A percentile compares a stretch with the other conserved stretches of the same genome.
Evolutionary conservation across 53 echinoderm and acorn worm genomes (phyloP).

Genomic region (Paracentrotus lividus): DNA sequence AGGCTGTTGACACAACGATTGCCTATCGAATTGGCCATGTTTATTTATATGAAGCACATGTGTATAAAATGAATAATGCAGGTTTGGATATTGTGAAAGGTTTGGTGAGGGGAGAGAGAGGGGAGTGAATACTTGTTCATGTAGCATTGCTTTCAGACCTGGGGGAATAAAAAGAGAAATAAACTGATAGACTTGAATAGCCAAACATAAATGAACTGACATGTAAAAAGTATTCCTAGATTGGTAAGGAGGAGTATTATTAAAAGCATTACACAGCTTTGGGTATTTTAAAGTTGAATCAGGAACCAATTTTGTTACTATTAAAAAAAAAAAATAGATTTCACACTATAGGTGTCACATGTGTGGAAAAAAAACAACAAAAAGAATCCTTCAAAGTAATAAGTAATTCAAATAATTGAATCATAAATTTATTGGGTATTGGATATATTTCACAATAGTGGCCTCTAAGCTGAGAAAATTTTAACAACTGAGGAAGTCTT

Average conservation of each 20-base stretch:
- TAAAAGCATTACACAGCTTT: too few species aligned
- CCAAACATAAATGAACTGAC: background rate
- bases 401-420: too few species aligned
- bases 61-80: conserved; percentile 21
- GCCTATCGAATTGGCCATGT: background rate
- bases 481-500: too few species aligned
- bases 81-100: background rate
- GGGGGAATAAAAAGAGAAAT: background rate
- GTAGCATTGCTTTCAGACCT: background rate
- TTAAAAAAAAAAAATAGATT: too few species aligned
- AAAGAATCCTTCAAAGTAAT: too few species aligned
- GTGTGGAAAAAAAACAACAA: too few species aligned
- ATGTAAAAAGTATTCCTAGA: background rate
- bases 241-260: background rate
- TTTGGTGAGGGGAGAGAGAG: background rate
- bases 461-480: too few species aligned
- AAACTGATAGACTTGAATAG: background rate
- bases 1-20: conserved; percentile 19
- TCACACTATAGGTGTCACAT: too few species aligned
- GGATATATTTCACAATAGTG: too few species aligned
- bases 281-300: too few species aligned
- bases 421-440: too few species aligned
- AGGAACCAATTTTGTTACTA: too few species aligned
- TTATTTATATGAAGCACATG: conserved; percentile 13
- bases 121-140: background rate